Percentiles rank a stretch among this genome's conserved stretches.
Conservation (phyloP, 2,888 invertebrate species). For the Stratiomys singularior region DNA sequence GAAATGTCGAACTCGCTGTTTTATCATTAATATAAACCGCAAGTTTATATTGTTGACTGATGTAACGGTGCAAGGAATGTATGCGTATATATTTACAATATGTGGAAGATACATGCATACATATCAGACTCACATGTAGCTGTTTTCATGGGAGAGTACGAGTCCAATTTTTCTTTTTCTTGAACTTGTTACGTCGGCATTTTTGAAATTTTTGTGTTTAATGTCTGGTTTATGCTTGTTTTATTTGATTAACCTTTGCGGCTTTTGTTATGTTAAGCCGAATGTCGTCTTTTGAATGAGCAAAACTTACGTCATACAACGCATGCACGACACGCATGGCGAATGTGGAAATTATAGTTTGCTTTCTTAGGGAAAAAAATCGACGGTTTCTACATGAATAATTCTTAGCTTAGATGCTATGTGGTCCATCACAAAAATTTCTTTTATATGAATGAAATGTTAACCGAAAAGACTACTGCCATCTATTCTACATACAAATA, state of each 20-base stretch:
- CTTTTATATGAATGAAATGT: no score
- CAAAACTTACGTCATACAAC: no score
- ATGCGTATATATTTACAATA: neutral
- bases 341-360: no score
- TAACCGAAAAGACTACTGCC: no score
- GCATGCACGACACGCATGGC: no score
- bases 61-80: neutral
- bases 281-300: no score
- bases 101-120: neutral
- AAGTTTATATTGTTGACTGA: neutral
- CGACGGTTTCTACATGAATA: no score
- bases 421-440: no score
- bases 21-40: neutral
- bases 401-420: no score
- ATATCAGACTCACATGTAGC: neutral
- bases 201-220: neutral
- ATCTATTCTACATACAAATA: no score
- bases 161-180: neutral
- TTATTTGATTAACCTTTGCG: neutral
- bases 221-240: neutral
- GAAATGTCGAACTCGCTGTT: neutral
- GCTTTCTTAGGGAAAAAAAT: no score
- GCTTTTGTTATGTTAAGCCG: neutral
- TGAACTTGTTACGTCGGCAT: neutral
- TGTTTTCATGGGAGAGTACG: neutral